Evolutionary conservation across 2,797 vertebrate species (phyloP).

Genomic region (Chaunax sp.): DNA sequence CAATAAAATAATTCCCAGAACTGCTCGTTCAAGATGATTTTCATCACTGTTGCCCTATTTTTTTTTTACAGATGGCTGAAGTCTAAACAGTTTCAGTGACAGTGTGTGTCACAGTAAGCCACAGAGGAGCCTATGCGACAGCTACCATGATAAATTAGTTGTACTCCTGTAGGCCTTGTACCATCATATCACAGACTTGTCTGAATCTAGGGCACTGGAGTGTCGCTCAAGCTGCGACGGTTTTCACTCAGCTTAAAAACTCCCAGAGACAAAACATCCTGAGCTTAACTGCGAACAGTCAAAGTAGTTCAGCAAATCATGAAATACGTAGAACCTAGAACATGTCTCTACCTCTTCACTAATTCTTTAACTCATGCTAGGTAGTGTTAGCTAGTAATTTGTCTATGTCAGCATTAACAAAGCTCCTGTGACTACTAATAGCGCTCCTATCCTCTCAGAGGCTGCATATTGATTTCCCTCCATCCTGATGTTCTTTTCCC

Average conservation of each 20-base stretch:
- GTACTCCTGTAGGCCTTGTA: conserved; percentile 19
- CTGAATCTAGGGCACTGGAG: conserved; percentile 39
- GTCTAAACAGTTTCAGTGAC: conserved; percentile 12
- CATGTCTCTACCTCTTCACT: conserved; percentile 1
- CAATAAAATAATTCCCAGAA: not conserved
- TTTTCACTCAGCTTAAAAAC: conserved; percentile 12
- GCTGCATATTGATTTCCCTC: conserved; percentile 65
- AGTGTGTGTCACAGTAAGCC: conserved; percentile 40
- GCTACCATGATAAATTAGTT: conserved; percentile 53
- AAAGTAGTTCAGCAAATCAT: conserved; percentile 25
- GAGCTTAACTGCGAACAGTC: conserved; percentile 4
- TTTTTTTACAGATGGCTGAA: conserved; percentile 3
- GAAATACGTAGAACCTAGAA: conserved; percentile 16
- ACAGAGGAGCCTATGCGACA: conserved; percentile 49
- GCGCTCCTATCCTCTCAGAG: conserved; percentile 49
- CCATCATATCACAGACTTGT: conserved; percentile 24
- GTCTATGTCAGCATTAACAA: conserved; percentile 57
- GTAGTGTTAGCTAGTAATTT: conserved; percentile 24
- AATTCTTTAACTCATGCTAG: not conserved
- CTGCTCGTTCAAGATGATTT: conserved; percentile 4
- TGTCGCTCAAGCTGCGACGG: conserved; percentile 24
- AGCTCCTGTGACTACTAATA: conserved; percentile 52
- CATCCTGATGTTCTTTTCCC: conserved; percentile 41
- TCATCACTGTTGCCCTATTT: conserved; percentile 51
- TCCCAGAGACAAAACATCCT: not conserved